A percentile compares a stretch with the other conserved stretches of the same genome.
These are phyloP conservation scores for Lerema accius DNA, from an alignment of 1,140 invertebrate species.

Conservation along the genomic window DNA sequence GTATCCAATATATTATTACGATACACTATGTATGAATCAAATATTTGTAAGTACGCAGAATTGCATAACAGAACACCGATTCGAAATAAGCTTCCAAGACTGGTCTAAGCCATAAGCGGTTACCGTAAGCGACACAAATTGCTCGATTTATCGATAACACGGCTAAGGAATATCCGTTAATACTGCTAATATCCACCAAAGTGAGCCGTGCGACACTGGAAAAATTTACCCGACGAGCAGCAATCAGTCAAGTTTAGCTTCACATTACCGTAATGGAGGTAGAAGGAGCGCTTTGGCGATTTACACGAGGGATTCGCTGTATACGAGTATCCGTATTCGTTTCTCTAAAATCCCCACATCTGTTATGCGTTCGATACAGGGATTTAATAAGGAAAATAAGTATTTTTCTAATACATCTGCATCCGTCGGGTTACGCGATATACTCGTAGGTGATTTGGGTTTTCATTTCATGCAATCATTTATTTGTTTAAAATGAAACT, in stretches of 20 bases:
- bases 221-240: slow-evolving; percentile 64
- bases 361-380: slow-evolving; percentile 1
- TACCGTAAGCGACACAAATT: slow-evolving; percentile 26
- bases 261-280: slow-evolving; percentile 67
- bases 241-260: slow-evolving; percentile 77
- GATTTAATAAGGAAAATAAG: neutral
- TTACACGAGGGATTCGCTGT: slow-evolving; percentile 43
- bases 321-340: slow-evolving; percentile 18
- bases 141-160: slow-evolving; percentile 47
- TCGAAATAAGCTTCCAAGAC: too few species aligned
- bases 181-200: slow-evolving; percentile 56
- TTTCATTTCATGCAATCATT: too few species aligned
- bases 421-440: neutral
- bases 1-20: too few species aligned
- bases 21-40: too few species aligned
- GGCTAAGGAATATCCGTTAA: slow-evolving; percentile 56
- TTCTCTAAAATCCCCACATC: slow-evolving; percentile 15
- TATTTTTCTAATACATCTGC: neutral
- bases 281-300: slow-evolving; percentile 55
- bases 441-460: too few species aligned
- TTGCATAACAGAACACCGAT: too few species aligned
- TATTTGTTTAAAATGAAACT: too few species aligned
- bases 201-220: slow-evolving; percentile 50
- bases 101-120: neutral
- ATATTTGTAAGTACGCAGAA: too few species aligned